Base-by-base conservation (phyloP, 2,113 vertebrate species). In the Rhizomys pruinosus region DNA sequence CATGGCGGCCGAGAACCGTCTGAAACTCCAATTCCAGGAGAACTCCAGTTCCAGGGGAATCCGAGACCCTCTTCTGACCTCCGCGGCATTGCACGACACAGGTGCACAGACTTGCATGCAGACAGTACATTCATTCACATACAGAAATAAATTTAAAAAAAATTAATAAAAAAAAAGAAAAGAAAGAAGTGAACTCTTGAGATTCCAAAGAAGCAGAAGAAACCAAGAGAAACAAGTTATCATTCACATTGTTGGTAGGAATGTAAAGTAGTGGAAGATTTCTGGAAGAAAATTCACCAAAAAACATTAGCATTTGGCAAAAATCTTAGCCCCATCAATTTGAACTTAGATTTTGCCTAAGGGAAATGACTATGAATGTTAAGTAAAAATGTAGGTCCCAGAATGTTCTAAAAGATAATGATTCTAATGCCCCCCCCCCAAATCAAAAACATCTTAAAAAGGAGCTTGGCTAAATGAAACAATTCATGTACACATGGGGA, bases 351-450 rank as follows among this genome's bases (percentile, higher is more conserved):
- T 86, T 93, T 13, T 89, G 37, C 71, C 59, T 42, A 85, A 22
- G 52, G 25, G 57, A 93, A 84, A 93, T 57, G 16, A 81, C 68
- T 64, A 64, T 25, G 8, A 32, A 77, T 3, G 42, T 84, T n/a
- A 15, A 91, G 23, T 37, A 76, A 80, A 94, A 80, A 89, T 44
- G 79, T 69, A 93, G 39, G 66, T 78, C 81, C 8, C 73, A 90
- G 47, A 87, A 66, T 78, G 59, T 85, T 68, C 73, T 87, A 91
- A 85, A 64, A 81, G 63, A 64, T 77, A 79, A 16, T 94, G 8
- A 57, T 89, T 78, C 44, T 32, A 72, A 87, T 42, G 68, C 13
- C 6, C 79, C 71, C 57, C 73, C n/a, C 34, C 42, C n/a, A 52
- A 52, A 52, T 52, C 29, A n/a, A 69, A 82, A 89, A 82, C 1